A percentile compares a stretch with the other conserved stretches of the same genome.
These are phyloP conservation scores for Tiliacea aurago DNA, from an alignment of 2,888 invertebrate genomes.

Conservation along the genomic window DNA sequence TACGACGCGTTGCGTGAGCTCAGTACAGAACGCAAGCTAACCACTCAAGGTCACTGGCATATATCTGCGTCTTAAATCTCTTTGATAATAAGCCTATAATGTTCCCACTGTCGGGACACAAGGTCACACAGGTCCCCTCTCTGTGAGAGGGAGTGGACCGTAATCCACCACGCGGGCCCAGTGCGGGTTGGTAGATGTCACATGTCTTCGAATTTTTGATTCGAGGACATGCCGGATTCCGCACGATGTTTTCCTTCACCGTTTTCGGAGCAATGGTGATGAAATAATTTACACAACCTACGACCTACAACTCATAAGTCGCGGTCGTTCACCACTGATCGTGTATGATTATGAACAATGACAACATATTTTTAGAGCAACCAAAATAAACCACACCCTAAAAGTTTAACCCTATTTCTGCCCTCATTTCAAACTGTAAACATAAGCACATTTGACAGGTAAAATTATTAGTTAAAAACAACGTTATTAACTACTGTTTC, in stretches of 20 bases:
- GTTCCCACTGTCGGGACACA: background rate
- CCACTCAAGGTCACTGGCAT: too few relatives aligned
- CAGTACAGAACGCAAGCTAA: too few relatives aligned
- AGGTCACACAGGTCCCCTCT: background rate
- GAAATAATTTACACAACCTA: background rate
- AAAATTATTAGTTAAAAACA: constrained; percentile 55
- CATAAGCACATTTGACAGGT: constrained; percentile 37
- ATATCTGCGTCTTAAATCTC: too few relatives aligned
- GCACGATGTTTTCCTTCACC: background rate
- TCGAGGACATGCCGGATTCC: background rate
- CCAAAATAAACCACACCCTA: constrained; percentile 19
- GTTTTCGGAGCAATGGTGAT: background rate
- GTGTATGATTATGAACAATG: background rate
- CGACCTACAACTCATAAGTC: background rate
- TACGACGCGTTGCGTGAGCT: too few relatives aligned
- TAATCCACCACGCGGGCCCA: background rate
- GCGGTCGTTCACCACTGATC: background rate
- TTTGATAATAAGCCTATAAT: too few relatives aligned
- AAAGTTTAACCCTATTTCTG: constrained; percentile 23
- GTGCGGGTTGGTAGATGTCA: background rate
- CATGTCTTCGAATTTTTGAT: background rate
- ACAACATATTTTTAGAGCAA: background rate
- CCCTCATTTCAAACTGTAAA: constrained; percentile 26
- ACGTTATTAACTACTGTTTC: constrained; percentile 43
- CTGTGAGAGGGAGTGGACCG: background rate